Base-by-base conservation (phyloP, 1,140 invertebrate species). In the Sycobia sp. region DNA sequence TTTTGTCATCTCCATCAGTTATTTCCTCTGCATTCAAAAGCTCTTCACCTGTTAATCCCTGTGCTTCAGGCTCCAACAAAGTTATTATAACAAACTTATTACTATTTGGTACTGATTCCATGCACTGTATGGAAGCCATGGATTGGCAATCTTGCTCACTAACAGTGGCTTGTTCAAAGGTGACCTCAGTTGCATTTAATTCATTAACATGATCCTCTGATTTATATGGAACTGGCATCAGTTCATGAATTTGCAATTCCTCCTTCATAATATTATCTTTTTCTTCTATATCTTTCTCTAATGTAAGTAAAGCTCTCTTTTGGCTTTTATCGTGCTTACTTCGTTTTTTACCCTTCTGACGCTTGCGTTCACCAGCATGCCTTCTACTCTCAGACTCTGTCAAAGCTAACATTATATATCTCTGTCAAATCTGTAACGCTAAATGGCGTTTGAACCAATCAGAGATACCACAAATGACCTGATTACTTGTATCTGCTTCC, bases 41-140 rank as follows among this genome's bases (percentile, higher is more conserved):
- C 14, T 61, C 55, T 10, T 61, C 58, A 4, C 53, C 41, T 9
- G 41, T 41, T 4, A 39, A 50, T 7, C 50, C 55, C 55, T 61
- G 56, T 22, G 54, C 25, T 10, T 66, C 64, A 3, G 60, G 61
- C n/a, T 64, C 57, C 22, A 69, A 23, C 4, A 69, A 44, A 46
- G 65, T 69, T 39, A 64, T 69, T 43, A 65, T 69, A 13, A 69
- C 61, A 57, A 51, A 66, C 54, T 68, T 66, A n/a, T 68, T 63
- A 18, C 61, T 57, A 18, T 62, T 68, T 11, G 56, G 38, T 25
- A 56, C 61, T 5, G 44, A 20, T 4, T 57, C 54, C 43, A 66
- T 57, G 25, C 53, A 44, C 2, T 53, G 43, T 1, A 68, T 53
- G 20, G 62, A 49, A 4, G 51, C 18, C 23, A 65, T 44, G 0